Conservation (phyloP, 2,113 vertebrate species). For the Semnopithecus entellus region DNA sequence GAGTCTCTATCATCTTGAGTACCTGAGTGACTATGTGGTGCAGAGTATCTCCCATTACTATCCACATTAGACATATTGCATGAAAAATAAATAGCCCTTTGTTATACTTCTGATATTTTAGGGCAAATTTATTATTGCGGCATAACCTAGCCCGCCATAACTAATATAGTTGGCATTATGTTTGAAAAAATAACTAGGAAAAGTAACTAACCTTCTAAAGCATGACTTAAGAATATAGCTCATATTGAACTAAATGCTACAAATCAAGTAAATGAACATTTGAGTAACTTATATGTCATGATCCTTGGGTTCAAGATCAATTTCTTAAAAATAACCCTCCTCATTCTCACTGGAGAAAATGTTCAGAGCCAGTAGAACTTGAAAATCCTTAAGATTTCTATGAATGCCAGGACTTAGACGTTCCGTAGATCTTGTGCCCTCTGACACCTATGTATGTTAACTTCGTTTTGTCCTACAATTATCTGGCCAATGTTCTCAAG, state of each 20-base stretch:
- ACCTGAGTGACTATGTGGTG: neutral
- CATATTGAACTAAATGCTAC: neutral
- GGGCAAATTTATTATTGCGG: neutral
- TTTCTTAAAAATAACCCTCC: slow-evolving; percentile 8
- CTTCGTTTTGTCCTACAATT: neutral
- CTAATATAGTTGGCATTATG: neutral
- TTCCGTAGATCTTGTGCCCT: neutral
- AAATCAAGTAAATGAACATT: neutral
- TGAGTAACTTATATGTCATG: neutral
- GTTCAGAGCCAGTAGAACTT: neutral
- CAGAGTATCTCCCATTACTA: neutral
- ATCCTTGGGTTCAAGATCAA: neutral
- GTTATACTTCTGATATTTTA: neutral
- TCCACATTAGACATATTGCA: neutral
- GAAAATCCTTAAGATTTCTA: neutral
- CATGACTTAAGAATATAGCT: neutral
- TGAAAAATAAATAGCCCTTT: neutral
- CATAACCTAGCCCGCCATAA: neutral
- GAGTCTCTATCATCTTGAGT: neutral
- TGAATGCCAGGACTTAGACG: neutral
- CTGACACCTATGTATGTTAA: neutral
- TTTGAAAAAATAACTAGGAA: neutral
- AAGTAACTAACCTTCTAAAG: neutral
- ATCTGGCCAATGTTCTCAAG: neutral
- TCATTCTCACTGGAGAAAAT: neutral